Evolutionary conservation across 2,888 invertebrate species (phyloP), one percentile per base, ranked within the genome.

Genomic region (Ectobius pallidus): DNA sequence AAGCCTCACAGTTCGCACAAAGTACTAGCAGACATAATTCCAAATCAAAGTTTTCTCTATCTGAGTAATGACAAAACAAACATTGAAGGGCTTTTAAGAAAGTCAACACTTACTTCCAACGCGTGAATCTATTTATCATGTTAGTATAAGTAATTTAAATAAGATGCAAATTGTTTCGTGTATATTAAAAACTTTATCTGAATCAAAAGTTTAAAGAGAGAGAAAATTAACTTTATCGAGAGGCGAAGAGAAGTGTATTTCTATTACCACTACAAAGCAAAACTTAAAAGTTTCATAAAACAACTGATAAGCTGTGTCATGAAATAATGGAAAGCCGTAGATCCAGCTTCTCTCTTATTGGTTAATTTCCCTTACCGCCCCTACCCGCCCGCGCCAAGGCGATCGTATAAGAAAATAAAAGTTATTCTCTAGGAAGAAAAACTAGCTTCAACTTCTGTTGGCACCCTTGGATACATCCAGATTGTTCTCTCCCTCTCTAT

Each of bases 71-170:
- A n/a, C n/a, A n/a, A n/a, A n/a, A n/a, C n/a, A n/a, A n/a, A n/a
- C n/a, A n/a, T n/a, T n/a, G n/a, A n/a, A n/a, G n/a, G n/a, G n/a
- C n/a, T n/a, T n/a, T n/a, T n/a, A n/a, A n/a, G n/a, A n/a, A n/a
- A n/a, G n/a, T n/a, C n/a, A n/a, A n/a, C n/a, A n/a, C n/a, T n/a
- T n/a, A n/a, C n/a, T n/a, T n/a, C n/a, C n/a, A n/a, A n/a, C n/a
- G n/a, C n/a, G n/a, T n/a, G n/a, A n/a, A n/a, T n/a, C n/a, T n/a
- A n/a, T n/a, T n/a, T n/a, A n/a, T n/a, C n/a, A n/a, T n/a, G n/a
- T n/a, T n/a, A n/a, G n/a, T n/a, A n/a, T n/a, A n/a, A 18, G n/a
- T 46, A 65, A 65, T n/a, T 65, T 46, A 65, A 65, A 63, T 63
- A 63, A 63, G 39, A 42, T 16, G 20, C 42, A 14, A 65, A 46